Base-by-base conservation (phyloP, 1,140 invertebrate species). In the Drosophila simulans region DNA sequence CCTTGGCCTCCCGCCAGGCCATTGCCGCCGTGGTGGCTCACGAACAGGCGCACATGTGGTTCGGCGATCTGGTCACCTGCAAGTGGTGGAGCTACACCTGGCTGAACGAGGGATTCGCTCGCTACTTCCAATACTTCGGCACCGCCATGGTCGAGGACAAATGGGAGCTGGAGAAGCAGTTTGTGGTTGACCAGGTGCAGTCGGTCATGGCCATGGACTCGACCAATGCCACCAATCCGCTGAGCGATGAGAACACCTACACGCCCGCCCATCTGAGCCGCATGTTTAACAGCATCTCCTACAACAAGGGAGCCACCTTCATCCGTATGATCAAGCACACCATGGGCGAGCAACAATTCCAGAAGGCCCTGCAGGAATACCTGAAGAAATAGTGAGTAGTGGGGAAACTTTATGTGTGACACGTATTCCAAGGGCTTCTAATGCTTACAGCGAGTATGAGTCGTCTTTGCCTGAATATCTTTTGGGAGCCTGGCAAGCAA, bases 311-410 rank as follows among this genome's bases (percentile, higher is more conserved):
- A 22, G 95, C 94, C 1, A 93, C 94, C 11, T 90, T 97, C 12
- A 95, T 97, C 15, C 93, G 96, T 64, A 97, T 97, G 97, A 95
- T 96, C 79, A 93, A 95, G 71, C 94, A 95, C 79, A 94, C 95
- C 35, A 92, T 97, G n/a, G 95, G 95, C 4, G 91, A 93, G 34
- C 90, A 93, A 0, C 93, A 93, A 1, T 96, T 97, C 84, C 91
- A 93, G 76, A 86, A 92, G 55, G 95, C 95, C 4, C 84, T 97
- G 35, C 92, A 91, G 20, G 77, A 92, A 11, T 95, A 95, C 77
- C 83, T 95, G 0, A 73, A 64, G 4, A 77, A 92, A 34, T 84
- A 93, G 94, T 95, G 93, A 91, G 88, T 77, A 15, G 5, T 3
- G 17, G 3, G 17, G 11, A 15, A 40, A 1, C 8, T 0, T 15